Evolutionary conservation across 2,888 invertebrate species (phyloP), one percentile per base, ranked within the genome.

Genomic region (Leptogaster cylindrica): DNA sequence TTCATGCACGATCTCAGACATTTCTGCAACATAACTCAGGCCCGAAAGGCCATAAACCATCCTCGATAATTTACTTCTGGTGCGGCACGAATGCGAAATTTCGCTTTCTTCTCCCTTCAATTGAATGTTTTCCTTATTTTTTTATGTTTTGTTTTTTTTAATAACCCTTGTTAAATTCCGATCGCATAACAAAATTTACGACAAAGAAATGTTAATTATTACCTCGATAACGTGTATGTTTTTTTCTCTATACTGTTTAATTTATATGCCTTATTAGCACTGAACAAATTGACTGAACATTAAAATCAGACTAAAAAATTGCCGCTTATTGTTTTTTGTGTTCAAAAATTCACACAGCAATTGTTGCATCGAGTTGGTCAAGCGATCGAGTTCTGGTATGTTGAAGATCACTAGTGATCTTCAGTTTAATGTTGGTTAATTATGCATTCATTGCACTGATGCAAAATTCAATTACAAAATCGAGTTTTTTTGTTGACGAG

Each of bases 131-230:
- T n/a, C 16, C 41, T 41, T 41, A 14, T 18, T 10, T 39, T 10
- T 39, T 3, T 10, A 16, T 3, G 14, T 18, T 7, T 18, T 41
- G 12, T 6, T 6, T 12, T 36, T 31, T 39, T 55, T 14, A 23
- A 25, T 61, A 27, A 61, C 44, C 8, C 20, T 61, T 8, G 3
- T 16, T 6, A 7, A 25, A 14, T 8, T 41, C 39, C 51, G 25
- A 16, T 65, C 65, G 39, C 33, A 65, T 51, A 51, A 39, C 51
- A 27, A 39, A 51, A 65, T 65, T 65, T 65, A 65, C 51, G 50
- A 27, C 65, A 51, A 41, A 12, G 51, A 65, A 65, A 65, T 51
- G 25, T 65, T 65, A 65, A 65, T 65, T 65, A 65, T 51, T 65
- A 36, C 39, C 51, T 12, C 55, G 36, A n/a, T 16, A 4, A 18